phyloP scores from a whole-genome alignment of 2,113 vertebrate genomes.

The Microtus oregoni region DNA sequence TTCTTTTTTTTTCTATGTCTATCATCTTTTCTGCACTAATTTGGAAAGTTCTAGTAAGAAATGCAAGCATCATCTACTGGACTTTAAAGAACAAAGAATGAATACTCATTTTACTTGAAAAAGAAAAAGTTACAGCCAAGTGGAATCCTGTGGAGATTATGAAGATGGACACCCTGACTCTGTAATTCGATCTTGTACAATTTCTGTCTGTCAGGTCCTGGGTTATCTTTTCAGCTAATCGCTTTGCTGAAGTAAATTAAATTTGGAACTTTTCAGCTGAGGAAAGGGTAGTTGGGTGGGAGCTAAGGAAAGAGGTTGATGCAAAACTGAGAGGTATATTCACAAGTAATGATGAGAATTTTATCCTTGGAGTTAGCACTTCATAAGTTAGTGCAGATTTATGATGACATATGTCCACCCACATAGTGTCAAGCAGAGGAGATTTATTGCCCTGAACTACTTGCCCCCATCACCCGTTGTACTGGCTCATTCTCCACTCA shows the following conservation, averaged over 20 bases:
- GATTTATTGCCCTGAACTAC: not conserved
- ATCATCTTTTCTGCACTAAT: not conserved
- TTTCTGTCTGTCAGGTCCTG: conserved; percentile 50
- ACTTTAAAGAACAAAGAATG: conserved; percentile 33
- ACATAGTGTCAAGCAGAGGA: not conserved
- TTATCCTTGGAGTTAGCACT: not conserved
- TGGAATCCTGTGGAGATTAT: not conserved
- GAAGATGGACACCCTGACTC: conserved; percentile 49
- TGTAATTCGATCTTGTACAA: conserved; percentile 60
- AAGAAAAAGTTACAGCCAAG: not conserved
- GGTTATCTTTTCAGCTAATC: conserved; percentile 80
- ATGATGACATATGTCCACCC: not conserved
- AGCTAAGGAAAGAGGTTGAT: conserved; percentile 75
- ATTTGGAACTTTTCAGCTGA: conserved; percentile 73
- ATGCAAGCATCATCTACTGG: conserved; percentile 64
- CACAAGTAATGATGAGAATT: conserved; percentile 60
- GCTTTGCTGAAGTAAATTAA: conserved; percentile 72
- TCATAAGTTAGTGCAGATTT: not conserved
- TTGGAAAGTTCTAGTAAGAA: conserved; percentile 76
- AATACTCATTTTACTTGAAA: conserved; percentile 41
- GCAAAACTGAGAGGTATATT: conserved; percentile 65
- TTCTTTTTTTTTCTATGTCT: conserved; percentile 54
- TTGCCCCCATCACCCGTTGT: rapidly evolving
- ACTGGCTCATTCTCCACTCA: not conserved
- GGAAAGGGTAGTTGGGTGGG: conserved; percentile 46